Evolutionary conservation across 2,113 vertebrate species (phyloP), one percentile per base, ranked within the genome.

Genomic region (Chaetura pelagica): DNA sequence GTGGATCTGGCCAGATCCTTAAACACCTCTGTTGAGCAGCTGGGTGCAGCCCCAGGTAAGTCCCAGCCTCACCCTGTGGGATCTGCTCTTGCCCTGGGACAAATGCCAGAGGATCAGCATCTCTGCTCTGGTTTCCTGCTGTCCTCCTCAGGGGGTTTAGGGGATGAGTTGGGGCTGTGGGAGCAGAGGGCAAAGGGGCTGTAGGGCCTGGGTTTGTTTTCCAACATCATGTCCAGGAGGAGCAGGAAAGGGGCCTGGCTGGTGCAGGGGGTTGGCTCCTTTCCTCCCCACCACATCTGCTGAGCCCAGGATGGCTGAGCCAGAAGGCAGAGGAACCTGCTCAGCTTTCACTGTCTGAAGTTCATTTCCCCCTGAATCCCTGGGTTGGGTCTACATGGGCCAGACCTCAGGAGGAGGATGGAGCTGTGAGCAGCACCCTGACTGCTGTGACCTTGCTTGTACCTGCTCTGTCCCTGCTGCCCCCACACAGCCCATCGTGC

Each of bases 321-420:
- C 57, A 78, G 77, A 69, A 32, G 52, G 68, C 12, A 12, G 58
- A 10, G 42, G 21, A 67, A n/a, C 46, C 71, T 12, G 44, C 71
- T 81, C 51, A 27, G 11, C 35, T 74, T 46, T 23, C 1, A 2
- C 51, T 12, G 4, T 6, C 49, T 44, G 14, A 68, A 76, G 57
- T 4, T n/a, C 5, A 32, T 87, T 84, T 30, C 64, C 52, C 46
- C 59, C 66, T 17, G 42, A 78, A 32, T 6, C 15, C 22, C 64
- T 0, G 0, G 4, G 3, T 1, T 5, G 11, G 12, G 51, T 40
- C 54, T 46, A 4, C 21, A 11, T 5, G 71, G 84, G 49, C 34
- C 57, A 64, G 57, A 15, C 5, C 64, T n/a, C 24, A 0, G 1
- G 52, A 19, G 54, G 22, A 59, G 78, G 62, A 27, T 42, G 7